Evolutionary conservation across 2,113 vertebrate species (phyloP), one percentile per base, ranked within the genome.

Genomic region (Nematolebias whitei): DNA sequence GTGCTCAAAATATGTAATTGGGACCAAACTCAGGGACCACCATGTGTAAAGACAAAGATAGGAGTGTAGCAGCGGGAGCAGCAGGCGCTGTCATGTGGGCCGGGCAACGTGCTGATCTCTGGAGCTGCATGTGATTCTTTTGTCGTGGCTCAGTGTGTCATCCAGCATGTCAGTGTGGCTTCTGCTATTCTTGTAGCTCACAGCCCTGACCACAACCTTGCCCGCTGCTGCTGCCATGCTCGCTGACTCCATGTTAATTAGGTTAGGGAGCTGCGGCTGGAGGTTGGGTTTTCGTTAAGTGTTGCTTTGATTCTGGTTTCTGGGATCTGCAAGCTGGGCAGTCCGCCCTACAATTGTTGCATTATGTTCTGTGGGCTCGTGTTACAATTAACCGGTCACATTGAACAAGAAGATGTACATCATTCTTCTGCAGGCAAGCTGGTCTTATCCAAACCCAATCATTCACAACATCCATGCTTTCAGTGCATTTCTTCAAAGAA

Each of bases 161-260:
- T 74, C 74, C 80, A 65, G 64, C 22, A 61, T 79, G 85, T 82
- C 84, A 80, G 79, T 61, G 50, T 83, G 78, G 80, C 63, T 63
- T 57, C 73, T 60, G 83, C 85, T 86, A 85, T 86, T 86, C 82
- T 58, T 83, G 86, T 82, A 75, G 26, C 64, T 72, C 78, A 67
- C 68, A 26, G 65, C 62, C 78, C 75, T 70, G 74, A 76, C 82
- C 85, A 83, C 74, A 82, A 77, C 82, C 76, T 64, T 75, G 59
- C 58, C 72, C 57, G 47, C 74, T 59, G 77, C 68, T 63, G 78
- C 85, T 50, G 70, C 81, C 78, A 59, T 60, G 83, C 78, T 80
- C 80, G 83, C 81, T 79, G 78, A 78, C 82, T 87, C 88, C 63
- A 84, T 91, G 76, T 84, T 91, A 89, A 91, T 90, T 85, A 86